Evolutionary conservation across 2,888 invertebrate species (phyloP).

Genomic region (Nematopogon swammerdamellus): DNA sequence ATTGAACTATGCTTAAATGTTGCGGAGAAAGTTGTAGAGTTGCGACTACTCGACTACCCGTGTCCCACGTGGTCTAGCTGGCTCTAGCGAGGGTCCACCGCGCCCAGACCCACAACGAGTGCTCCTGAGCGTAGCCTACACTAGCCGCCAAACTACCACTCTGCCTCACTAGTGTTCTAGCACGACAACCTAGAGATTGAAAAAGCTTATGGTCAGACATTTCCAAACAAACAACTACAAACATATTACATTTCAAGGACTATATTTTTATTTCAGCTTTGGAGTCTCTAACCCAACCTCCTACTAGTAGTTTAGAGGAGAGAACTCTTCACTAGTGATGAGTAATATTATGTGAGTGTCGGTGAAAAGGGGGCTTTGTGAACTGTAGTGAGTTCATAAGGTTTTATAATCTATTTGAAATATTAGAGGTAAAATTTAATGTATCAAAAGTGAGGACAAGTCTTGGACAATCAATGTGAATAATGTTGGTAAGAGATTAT

Average conservation of each 20-base stretch:
- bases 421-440: too few species aligned
- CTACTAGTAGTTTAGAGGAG: not conserved
- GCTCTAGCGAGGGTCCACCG: not conserved
- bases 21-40: not conserved
- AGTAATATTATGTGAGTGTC: not conserved
- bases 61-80: not conserved
- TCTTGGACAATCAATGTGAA: too few species aligned
- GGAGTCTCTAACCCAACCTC: not conserved
- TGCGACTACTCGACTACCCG: not conserved
- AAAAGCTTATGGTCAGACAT: slow-evolving; percentile 47
- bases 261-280: not conserved
- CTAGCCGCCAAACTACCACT: slow-evolving; percentile 38
- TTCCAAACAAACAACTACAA: slow-evolving; percentile 16
- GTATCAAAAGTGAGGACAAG: too few species aligned
- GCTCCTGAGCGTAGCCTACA: slow-evolving; percentile 58
- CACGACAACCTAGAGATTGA: slow-evolving; percentile 57
- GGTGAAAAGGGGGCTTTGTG: not conserved
- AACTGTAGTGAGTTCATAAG: too few species aligned
- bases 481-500: too few species aligned
- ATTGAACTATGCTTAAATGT: not conserved
- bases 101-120: slow-evolving; percentile 35
- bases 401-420: too few species aligned
- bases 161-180: slow-evolving; percentile 57
- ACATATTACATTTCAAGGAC: not conserved
- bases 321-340: not conserved